Percentiles rank a stretch among this genome's conserved stretches.
Evolutionary conservation across 2,797 vertebrate species (phyloP).

Genomic region (Lagodon rhomboides): DNA sequence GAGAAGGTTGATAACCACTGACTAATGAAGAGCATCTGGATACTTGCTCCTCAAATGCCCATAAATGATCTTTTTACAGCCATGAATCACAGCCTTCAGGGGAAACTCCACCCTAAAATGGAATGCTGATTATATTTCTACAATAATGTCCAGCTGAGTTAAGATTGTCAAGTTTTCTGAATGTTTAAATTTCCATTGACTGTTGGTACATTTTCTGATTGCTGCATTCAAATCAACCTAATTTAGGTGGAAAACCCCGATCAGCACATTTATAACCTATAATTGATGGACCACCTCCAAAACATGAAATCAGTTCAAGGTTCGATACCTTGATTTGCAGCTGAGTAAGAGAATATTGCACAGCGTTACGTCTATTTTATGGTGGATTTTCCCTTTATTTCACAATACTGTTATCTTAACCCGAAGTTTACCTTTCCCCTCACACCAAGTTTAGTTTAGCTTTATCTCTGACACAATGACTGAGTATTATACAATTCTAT

Average conservation of each 20-base stretch:
- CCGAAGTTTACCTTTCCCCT: slow-evolving; percentile 28
- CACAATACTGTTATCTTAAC: slow-evolving; percentile 32
- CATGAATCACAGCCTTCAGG: neutral
- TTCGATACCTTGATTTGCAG: neutral
- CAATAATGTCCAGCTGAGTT: neutral
- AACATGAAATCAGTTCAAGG: neutral
- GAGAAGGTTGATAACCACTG: no score
- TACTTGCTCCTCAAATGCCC: neutral
- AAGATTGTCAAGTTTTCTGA: neutral
- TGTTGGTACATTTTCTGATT: neutral
- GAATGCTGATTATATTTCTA: neutral
- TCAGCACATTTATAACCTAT: neutral
- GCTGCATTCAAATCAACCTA: neutral
- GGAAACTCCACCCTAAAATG: neutral
- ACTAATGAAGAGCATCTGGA: neutral
- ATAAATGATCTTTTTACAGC: neutral
- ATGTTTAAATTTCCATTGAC: neutral
- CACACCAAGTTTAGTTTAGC: neutral
- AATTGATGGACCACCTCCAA: neutral
- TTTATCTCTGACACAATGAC: slow-evolving; percentile 23
- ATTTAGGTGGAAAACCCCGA: neutral
- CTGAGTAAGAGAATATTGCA: neutral
- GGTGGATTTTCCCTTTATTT: slow-evolving; percentile 8
- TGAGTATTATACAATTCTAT: slow-evolving; percentile 4
- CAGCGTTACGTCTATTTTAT: neutral